phyloP scores from a whole-genome alignment of 2,888 invertebrate species.

The Cephus runcator region DNA sequence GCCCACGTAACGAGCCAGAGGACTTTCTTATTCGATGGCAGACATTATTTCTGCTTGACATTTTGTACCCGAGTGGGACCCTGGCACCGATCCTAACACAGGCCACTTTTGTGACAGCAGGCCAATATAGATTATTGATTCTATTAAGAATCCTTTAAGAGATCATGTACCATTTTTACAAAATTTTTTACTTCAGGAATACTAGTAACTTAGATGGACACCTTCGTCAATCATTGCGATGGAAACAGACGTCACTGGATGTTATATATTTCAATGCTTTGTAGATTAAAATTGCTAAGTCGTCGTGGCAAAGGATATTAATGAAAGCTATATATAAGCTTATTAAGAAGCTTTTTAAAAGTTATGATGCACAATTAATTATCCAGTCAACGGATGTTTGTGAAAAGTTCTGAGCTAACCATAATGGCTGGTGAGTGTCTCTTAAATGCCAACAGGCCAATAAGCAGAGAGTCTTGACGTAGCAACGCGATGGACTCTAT shows the following conservation, averaged over 20 bases:
- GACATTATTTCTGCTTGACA: slow-evolving; percentile 10
- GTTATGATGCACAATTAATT: neutral
- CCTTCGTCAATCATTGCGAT: neutral
- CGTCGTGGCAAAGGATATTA: neutral
- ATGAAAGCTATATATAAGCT: neutral
- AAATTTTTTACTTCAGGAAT: neutral
- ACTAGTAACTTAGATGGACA: neutral
- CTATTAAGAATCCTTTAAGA: neutral
- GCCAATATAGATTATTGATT: neutral
- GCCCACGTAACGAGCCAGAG: slow-evolving; percentile 9
- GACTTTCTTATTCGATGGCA: slow-evolving; percentile 16
- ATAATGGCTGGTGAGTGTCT: slow-evolving; percentile 3
- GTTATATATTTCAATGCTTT: neutral
- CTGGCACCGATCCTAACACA: neutral
- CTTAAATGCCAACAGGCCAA: slow-evolving; percentile 46
- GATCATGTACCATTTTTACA: neutral
- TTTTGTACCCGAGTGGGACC: neutral
- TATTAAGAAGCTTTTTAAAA: neutral
- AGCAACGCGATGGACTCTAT: neutral
- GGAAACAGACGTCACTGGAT: neutral
- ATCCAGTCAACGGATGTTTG: neutral
- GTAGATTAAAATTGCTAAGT: neutral
- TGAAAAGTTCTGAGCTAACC: neutral
- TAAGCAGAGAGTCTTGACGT: neutral
- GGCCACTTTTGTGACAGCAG: neutral